phyloP scores from a whole-genome alignment of 2,797 vertebrate species.

The Discoglossus pictus region DNA sequence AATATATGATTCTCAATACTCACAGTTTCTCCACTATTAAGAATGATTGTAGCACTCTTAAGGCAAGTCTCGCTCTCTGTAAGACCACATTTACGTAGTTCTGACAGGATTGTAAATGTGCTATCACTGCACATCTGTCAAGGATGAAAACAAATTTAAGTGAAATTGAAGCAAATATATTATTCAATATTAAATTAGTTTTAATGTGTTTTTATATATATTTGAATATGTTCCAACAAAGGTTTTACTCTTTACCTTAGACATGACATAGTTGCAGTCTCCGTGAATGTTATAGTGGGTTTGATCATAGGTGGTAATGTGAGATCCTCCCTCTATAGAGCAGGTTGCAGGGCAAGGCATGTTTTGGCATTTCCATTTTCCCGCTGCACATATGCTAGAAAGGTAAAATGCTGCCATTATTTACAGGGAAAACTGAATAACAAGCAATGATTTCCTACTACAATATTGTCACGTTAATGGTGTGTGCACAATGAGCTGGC shows the following conservation, averaged over 20 bases:
- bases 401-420: constrained; percentile 15
- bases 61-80: constrained; percentile 73
- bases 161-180: background rate
- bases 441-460: no score
- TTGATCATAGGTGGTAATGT: constrained; percentile 74
- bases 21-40: constrained; percentile 64
- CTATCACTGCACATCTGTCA: constrained; percentile 63
- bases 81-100: constrained; percentile 71
- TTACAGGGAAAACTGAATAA: accelerated
- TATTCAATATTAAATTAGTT: background rate
- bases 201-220: background rate
- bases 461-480: no score
- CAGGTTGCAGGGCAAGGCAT: constrained; percentile 67
- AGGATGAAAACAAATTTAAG: background rate
- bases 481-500: no score
- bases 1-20: no score
- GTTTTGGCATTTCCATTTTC: constrained; percentile 69
- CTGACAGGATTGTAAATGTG: constrained; percentile 67
- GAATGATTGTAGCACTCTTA: constrained; percentile 64
- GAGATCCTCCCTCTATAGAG: constrained; percentile 71
- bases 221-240: background rate
- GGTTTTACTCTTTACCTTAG: constrained; percentile 68
- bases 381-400: constrained; percentile 68
- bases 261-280: constrained; percentile 73
- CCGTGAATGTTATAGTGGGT: constrained; percentile 70